phyloP scores from a whole-genome alignment of 2,888 invertebrate species.

The Hyles lineata region DNA sequence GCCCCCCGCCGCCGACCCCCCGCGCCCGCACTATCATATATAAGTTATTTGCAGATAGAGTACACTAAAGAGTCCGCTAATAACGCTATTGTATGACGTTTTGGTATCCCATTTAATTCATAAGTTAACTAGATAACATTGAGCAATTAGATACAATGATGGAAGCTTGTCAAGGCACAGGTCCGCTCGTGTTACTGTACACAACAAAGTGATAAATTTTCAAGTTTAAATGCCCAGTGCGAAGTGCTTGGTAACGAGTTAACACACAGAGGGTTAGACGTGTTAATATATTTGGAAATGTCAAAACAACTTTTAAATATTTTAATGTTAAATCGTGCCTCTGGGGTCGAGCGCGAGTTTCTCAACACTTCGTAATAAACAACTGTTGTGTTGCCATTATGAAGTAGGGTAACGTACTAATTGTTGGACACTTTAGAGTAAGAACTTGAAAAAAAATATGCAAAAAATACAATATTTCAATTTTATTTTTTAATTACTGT shows the following conservation, averaged over 20 bases:
- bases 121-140: constrained; percentile 77
- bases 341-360: constrained; percentile 15
- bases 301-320: constrained; percentile 24
- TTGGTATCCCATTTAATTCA: constrained; percentile 65
- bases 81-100: constrained; percentile 58
- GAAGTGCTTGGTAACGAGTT: constrained; percentile 72
- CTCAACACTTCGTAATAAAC: not conserved
- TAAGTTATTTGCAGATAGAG: constrained; percentile 26
- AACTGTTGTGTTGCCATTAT: not conserved
- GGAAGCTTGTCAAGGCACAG: constrained; percentile 27
- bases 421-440: too few species aligned
- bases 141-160: constrained; percentile 59
- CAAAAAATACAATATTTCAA: too few species aligned
- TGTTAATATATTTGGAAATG: constrained; percentile 24
- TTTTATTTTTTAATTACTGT: too few species aligned
- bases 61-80: constrained; percentile 40
- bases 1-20: not conserved
- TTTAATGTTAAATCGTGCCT: constrained; percentile 25
- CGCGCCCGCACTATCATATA: constrained; percentile 5
- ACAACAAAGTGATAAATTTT: constrained; percentile 70
- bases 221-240: constrained; percentile 72
- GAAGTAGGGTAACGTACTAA: too few species aligned
- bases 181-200: constrained; percentile 58
- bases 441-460: too few species aligned
- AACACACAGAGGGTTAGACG: constrained; percentile 23